Evolutionary conservation across 30 jellyfish, hydroid and myxozoan genomes (phyloP), one percentile per base, ranked within the genome.

Genomic region (Pelagia noctiluca): DNA sequence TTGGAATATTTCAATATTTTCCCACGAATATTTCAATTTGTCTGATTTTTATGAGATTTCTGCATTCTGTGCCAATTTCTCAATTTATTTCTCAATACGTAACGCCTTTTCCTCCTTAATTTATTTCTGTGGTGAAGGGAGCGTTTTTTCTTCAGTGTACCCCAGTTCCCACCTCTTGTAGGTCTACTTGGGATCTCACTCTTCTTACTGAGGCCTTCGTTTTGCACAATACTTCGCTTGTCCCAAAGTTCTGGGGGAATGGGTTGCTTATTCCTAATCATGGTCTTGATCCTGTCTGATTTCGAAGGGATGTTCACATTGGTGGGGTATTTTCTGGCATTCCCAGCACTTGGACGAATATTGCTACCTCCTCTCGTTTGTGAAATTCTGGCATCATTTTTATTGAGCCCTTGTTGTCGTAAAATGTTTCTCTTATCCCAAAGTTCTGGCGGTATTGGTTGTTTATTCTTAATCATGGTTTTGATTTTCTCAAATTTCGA

Each of bases 101-200:
- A 8, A 19, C 19, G 4, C 38, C 22, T 22, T 42, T 25, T 62
- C n/a, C 22, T 62, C 2, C 10, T 62, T 42, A 62, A 25, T n/a
- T 18, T 2, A 16, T 21, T n/a, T 48, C 1, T 22, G 2, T 7
- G 11, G 16, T 18, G 2, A 18, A 3, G 67, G 48, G 85, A 68
- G 29, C 92, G 71, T 38, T 65, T 86, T 79, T 86, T 86, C 60
- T 68, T 86, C 72, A 86, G 32, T 34, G 96, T 86, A 1, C 96
- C 96, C 96, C 96, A 86, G 35, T 67, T 75, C 21, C 89, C 80
- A 16, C 73, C 77, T 19, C 19, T 18, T 23, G 75, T 69, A 7
- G 92, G 92, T 75, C 86, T 71, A 4, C 33, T 85, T 16, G 92
- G 92, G 22, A 82, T 82, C 0, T 67, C 30, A 50, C 62, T 70